A percentile compares a stretch with the other conserved stretches of the same genome.
These are phyloP conservation scores for Hypocryptadius cinnamomeus DNA, from an alignment of 2,113 vertebrate species.

Conservation along the genomic window DNA sequence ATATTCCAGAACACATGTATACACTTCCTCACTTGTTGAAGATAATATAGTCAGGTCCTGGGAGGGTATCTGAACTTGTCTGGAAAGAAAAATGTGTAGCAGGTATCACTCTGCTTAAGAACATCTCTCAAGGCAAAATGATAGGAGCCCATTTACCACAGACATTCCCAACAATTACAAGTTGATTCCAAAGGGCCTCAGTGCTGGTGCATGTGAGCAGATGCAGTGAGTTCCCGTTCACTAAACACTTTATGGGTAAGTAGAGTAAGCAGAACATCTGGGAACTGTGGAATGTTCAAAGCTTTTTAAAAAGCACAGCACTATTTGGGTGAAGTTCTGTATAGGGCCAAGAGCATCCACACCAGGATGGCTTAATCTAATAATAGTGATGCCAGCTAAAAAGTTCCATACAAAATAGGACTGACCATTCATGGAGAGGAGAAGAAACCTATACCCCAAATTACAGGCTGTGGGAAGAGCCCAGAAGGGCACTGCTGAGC, in stretches of 20 bases:
- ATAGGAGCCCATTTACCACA: not conserved
- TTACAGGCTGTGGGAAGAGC: not conserved
- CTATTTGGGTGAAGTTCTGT: not conserved
- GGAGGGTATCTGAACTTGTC: not conserved
- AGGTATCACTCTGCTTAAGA: not conserved
- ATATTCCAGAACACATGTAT: not conserved
- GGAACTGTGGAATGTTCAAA: not conserved
- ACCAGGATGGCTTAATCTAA: not conserved
- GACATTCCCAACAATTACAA: not conserved
- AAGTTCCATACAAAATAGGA: not conserved
- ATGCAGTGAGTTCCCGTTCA: not conserved
- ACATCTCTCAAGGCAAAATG: not conserved
- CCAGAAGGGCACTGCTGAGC: not conserved
- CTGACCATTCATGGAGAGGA: not conserved
- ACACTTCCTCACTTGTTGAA: not conserved
- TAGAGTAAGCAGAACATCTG: not conserved
- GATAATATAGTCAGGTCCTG: not conserved
- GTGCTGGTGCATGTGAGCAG: not conserved
- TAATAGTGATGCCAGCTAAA: not conserved
- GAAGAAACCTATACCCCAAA: not conserved
- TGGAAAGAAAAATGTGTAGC: not conserved
- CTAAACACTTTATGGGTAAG: not conserved
- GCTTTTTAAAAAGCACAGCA: not conserved
- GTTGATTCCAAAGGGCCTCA: not conserved
- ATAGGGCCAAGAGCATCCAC: not conserved